phyloP scores from a whole-genome alignment of 37 sponge, comb jelly and placozoan genomes.

The Ianthella basta region DNA sequence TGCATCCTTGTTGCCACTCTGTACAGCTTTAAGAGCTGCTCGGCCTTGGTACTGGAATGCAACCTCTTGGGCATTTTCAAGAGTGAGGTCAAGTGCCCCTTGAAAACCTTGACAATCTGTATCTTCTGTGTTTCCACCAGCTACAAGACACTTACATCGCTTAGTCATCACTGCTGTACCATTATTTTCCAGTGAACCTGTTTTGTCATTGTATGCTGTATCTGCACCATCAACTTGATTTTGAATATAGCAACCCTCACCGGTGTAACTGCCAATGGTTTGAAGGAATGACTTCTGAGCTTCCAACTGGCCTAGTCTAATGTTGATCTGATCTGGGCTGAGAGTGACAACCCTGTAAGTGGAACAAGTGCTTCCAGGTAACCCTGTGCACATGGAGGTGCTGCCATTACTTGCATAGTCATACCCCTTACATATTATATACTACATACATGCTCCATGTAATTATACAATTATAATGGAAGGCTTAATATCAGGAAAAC shows the following conservation, averaged over 20 bases:
- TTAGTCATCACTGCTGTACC: conserved; percentile 6
- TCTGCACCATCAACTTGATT: no score
- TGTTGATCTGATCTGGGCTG: conserved; percentile 48
- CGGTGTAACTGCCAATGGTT: neutral
- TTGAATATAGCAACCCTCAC: no score
- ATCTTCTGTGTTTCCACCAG: no score
- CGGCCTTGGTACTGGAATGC: neutral
- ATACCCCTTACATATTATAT: no score
- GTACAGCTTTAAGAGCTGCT: neutral
- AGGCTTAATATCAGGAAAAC: no score
- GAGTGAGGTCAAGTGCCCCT: neutral
- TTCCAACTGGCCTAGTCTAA: conserved; percentile 35
- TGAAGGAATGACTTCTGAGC: conserved; percentile 27
- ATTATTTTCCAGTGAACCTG: neutral
- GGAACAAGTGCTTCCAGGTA: no score
- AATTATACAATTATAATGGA: no score
- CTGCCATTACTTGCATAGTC: no score
- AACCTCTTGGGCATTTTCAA: no score
- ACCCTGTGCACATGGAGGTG: no score
- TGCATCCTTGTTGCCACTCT: neutral
- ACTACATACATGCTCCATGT: no score
- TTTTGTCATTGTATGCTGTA: neutral
- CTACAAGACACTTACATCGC: neutral
- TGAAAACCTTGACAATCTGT: neutral
- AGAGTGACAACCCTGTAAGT: neutral